Evolutionary conservation across 2,888 invertebrate species (phyloP).

Genomic region (Dasysyrphus tricinctus): DNA sequence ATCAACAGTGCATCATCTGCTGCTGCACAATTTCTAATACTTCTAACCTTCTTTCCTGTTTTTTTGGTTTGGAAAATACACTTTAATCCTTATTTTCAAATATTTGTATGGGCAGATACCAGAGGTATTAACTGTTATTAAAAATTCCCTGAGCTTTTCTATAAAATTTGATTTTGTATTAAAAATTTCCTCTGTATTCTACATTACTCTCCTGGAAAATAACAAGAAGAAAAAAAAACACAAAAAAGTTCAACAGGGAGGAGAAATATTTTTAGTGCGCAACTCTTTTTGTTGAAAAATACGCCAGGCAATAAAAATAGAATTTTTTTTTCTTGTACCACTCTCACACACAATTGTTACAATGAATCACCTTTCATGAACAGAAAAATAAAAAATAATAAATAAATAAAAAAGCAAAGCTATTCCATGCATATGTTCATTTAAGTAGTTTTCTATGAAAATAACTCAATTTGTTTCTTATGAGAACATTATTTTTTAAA

Average conservation of each 20-base stretch:
- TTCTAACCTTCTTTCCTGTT: background rate
- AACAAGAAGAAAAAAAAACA: constrained; percentile 16
- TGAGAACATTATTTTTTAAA: background rate
- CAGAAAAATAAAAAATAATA: constrained; percentile 20
- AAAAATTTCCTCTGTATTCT: constrained; percentile 38
- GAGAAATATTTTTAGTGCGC: constrained; percentile 68
- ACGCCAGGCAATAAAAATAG: constrained; percentile 71
- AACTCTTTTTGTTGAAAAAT: constrained; percentile 60
- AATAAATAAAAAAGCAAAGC: constrained; percentile 6
- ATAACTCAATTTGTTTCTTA: background rate
- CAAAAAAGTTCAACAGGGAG: constrained; percentile 50
- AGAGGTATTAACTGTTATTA: constrained; percentile 20
- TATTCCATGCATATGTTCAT: constrained; percentile 56
- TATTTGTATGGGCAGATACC: background rate
- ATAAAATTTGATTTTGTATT: constrained; percentile 44
- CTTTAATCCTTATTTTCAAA: background rate
- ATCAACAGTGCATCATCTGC: background rate
- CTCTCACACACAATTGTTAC: constrained; percentile 51
- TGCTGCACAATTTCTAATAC: background rate
- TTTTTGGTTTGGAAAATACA: background rate
- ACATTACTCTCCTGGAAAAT: constrained; percentile 29
- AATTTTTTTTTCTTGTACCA: constrained; percentile 65
- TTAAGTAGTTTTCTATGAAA: constrained; percentile 2
- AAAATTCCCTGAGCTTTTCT: constrained; percentile 47
- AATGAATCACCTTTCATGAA: constrained; percentile 54